A percentile compares a stretch with the other conserved stretches of the same genome.
Evolutionary conservation across 2,797 vertebrate genomes (phyloP).

Genomic region (Lophotriccus pileatus): DNA sequence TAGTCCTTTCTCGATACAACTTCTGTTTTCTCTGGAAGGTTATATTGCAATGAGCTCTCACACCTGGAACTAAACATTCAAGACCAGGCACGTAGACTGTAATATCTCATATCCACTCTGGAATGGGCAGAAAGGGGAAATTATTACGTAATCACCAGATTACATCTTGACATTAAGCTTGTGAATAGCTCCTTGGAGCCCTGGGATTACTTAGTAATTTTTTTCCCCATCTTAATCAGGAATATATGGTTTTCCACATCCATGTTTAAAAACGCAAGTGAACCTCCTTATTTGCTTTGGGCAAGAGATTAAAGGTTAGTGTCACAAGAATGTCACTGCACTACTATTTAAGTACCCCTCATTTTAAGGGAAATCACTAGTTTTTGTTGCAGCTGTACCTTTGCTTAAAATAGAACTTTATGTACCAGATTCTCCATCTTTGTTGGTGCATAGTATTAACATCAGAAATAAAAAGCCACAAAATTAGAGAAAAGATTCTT

Average conservation of each 20-base stretch:
- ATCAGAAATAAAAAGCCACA: not conserved
- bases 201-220: not conserved
- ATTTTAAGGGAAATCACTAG: not conserved
- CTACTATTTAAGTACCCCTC: not conserved
- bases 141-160: not conserved
- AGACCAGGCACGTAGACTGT: not conserved
- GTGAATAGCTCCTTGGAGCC: not conserved
- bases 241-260: not conserved
- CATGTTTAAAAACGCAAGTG: not conserved
- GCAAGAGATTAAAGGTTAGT: not conserved
- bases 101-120: constrained; percentile 3
- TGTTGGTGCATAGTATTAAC: not conserved
- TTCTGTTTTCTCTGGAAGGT: not conserved
- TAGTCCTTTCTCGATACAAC: not conserved
- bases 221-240: not conserved
- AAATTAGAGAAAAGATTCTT: not conserved
- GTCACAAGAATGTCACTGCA: not conserved
- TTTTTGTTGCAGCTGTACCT: not conserved
- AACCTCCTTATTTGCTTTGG: not conserved
- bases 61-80: constrained; percentile 16
- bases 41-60: not conserved
- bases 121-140: constrained; percentile 33
- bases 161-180: not conserved
- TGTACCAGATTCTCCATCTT: not conserved
- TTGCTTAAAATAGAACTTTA: not conserved